A percentile compares a stretch with the other conserved stretches of the same genome.
Conservation (phyloP, 2,888 invertebrate species). For the Cryptops parisi region DNA sequence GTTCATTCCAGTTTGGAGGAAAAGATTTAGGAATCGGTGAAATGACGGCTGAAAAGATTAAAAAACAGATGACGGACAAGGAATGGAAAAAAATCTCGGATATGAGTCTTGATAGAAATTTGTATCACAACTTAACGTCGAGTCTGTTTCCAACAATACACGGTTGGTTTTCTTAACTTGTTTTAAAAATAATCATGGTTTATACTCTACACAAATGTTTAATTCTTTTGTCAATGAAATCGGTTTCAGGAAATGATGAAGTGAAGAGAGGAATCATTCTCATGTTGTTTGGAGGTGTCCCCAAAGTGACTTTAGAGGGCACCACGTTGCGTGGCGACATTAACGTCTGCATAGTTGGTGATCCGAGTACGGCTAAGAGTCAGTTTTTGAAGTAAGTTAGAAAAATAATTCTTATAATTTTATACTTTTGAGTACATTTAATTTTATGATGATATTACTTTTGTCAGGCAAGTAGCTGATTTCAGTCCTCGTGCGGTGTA, state of each 20-base stretch:
- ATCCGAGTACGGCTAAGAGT: constrained; percentile 97
- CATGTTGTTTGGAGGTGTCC: constrained; percentile 94
- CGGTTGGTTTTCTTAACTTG: constrained; percentile 36
- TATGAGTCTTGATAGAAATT: constrained; percentile 82
- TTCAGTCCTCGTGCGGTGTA: constrained; percentile 94
- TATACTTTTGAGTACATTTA: neutral
- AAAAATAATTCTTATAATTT: neutral
- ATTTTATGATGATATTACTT: constrained; percentile 3
- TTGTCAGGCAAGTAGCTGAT: constrained; percentile 47
- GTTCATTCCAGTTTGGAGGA: constrained; percentile 52
- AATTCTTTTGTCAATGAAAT: neutral
- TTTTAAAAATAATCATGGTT: too few relatives aligned
- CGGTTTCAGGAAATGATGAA: constrained; percentile 60
- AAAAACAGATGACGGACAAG: constrained; percentile 80
- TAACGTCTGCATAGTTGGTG: constrained; percentile 95
- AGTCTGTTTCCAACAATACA: constrained; percentile 93
- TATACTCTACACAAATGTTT: too few relatives aligned
- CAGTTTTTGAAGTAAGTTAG: constrained; percentile 82
- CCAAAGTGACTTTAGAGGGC: constrained; percentile 79
- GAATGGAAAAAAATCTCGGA: constrained; percentile 93
- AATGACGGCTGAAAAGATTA: constrained; percentile 78
- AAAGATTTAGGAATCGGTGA: constrained; percentile 71
- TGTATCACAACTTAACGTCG: constrained; percentile 77
- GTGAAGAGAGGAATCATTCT: constrained; percentile 76
- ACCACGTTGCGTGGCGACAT: constrained; percentile 91